Conservation (phyloP, 2,113 vertebrate genomes). For the Anarrhichthys ocellatus region DNA sequence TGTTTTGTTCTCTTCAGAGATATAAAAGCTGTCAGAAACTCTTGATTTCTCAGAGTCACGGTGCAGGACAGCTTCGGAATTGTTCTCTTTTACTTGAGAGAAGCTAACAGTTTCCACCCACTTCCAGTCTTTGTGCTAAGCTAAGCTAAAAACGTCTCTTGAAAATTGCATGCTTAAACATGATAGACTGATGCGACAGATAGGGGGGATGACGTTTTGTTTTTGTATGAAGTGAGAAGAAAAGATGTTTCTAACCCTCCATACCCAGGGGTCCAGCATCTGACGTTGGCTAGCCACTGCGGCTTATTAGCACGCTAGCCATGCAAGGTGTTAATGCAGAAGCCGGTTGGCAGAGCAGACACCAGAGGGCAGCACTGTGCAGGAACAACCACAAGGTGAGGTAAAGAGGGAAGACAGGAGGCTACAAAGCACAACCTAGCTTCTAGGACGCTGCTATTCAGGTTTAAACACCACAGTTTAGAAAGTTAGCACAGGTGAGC, state of each 20-base stretch:
- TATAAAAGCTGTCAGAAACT: too few species aligned
- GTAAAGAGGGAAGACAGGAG: conserved; percentile 8
- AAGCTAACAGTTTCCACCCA: too few species aligned
- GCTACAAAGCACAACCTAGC: conserved; percentile 21
- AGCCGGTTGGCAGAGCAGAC: conserved; percentile 38
- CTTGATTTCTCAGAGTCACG: too few species aligned
- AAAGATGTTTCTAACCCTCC: conserved; percentile 63
- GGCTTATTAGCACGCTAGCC: conserved; percentile 49
- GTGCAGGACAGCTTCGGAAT: too few species aligned
- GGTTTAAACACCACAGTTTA: not conserved
- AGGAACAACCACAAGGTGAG: conserved; percentile 65
- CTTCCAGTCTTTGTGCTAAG: too few species aligned
- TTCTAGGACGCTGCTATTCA: not conserved
- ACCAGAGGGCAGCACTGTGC: conserved; percentile 62
- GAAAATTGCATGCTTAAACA: not conserved
- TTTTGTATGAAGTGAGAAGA: conserved; percentile 31
- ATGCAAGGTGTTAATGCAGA: conserved; percentile 71
- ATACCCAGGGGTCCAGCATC: conserved; percentile 32
- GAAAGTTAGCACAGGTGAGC: conserved; percentile 18
- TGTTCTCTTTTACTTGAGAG: too few species aligned
- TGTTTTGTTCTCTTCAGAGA: too few species aligned
- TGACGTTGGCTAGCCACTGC: conserved; percentile 37
- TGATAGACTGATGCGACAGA: not conserved
- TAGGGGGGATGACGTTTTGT: not conserved
- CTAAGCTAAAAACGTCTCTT: too few species aligned